phyloP scores from a whole-genome alignment of 1,140 invertebrate genomes.

The Aphelenchoides fujianensis region DNA sequence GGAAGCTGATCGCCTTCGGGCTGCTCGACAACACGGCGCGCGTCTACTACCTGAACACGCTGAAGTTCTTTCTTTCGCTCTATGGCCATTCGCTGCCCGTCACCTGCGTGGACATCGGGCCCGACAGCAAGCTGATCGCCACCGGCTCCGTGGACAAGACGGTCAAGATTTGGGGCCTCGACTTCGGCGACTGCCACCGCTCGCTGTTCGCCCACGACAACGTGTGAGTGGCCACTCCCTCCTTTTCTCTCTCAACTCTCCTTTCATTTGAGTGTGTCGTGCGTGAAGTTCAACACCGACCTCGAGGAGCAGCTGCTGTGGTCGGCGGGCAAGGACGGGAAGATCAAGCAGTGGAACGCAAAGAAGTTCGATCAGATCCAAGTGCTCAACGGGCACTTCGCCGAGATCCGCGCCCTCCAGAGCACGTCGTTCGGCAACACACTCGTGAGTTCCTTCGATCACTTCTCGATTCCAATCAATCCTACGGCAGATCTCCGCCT shows the following conservation, averaged over 20 bases:
- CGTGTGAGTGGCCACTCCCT: constrained; percentile 63
- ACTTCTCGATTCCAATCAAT: background rate
- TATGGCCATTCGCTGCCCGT: constrained; percentile 96
- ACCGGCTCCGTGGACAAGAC: constrained; percentile 92
- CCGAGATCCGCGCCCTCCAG: constrained; percentile 49
- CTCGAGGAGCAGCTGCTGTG: constrained; percentile 83
- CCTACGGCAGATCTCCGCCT: constrained; percentile 77
- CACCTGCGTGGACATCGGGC: constrained; percentile 79
- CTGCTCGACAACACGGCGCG: constrained; percentile 89
- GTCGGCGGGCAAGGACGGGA: constrained; percentile 84
- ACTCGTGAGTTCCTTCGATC: constrained; percentile 33
- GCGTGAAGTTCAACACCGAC: constrained; percentile 77
- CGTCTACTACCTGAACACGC: constrained; percentile 86
- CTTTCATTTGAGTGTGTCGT: constrained; percentile 73
- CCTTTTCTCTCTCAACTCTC: too few relatives aligned
- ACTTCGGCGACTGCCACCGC: constrained; percentile 87
- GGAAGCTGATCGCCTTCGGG: constrained; percentile 81
- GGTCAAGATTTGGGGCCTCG: constrained; percentile 95
- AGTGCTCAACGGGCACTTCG: constrained; percentile 69
- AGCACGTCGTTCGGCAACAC: constrained; percentile 34
- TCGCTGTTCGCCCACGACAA: constrained; percentile 83
- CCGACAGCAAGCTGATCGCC: constrained; percentile 79
- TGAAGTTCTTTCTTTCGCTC: constrained; percentile 91
- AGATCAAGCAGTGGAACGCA: constrained; percentile 83
- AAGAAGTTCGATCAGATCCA: constrained; percentile 74